phyloP scores from a whole-genome alignment of 2,888 invertebrate genomes.

The Piscicola geometra region DNA sequence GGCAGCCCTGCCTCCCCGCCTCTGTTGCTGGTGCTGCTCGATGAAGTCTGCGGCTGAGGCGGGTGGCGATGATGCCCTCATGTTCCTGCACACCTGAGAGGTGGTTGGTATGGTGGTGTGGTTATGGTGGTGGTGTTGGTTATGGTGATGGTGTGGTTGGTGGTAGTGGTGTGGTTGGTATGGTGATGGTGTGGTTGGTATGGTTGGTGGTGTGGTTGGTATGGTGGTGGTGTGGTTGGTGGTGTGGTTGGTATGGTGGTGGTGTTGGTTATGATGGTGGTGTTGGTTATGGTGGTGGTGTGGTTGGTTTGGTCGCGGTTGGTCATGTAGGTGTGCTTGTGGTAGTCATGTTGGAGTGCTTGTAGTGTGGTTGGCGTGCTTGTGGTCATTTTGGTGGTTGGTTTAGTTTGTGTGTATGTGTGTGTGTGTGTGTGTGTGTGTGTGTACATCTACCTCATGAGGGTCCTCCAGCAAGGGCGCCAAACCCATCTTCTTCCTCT shows the following conservation, averaged over 20 bases:
- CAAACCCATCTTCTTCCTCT: conserved; percentile 65
- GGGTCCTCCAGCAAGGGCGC: conserved; percentile 83
- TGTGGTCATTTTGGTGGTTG: background rate
- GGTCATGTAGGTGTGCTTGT: background rate
- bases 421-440: too few species aligned
- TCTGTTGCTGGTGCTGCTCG: conserved; percentile 52
- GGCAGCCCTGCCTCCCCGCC: conserved; percentile 49
- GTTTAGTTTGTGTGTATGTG: background rate
- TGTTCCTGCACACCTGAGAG: conserved; percentile 71
- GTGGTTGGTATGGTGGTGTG: background rate
- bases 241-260: background rate
- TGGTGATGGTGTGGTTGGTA: too few species aligned
- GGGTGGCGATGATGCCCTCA: conserved; percentile 92
- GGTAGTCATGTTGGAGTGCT: too few species aligned
- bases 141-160: too few species aligned
- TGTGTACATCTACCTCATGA: conserved; percentile 61
- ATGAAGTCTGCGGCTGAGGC: conserved; percentile 76
- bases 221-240: too few species aligned
- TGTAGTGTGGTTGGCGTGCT: too few species aligned
- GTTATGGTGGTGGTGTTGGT: background rate
- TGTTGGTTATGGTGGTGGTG: too few species aligned
- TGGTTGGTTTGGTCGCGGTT: background rate
- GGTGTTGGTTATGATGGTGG: background rate
- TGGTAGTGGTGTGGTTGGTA: background rate
- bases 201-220: background rate